Conservation (phyloP, 2,113 vertebrate species). For the Myrmecophaga tridactyla region DNA sequence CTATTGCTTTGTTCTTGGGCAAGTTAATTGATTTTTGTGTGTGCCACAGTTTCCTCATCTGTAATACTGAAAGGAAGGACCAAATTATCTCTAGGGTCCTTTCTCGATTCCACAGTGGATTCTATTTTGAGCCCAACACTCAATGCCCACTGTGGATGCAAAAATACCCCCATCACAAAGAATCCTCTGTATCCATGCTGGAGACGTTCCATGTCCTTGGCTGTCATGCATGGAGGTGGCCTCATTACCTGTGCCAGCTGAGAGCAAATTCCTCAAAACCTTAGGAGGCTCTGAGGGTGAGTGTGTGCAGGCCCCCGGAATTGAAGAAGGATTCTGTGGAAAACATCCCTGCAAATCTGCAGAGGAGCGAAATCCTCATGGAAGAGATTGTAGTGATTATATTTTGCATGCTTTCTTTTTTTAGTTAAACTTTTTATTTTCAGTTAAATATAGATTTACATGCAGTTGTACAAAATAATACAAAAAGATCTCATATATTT, state of each 20-base stretch:
- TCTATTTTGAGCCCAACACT: neutral
- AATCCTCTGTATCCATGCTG: neutral
- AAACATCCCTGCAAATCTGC: neutral
- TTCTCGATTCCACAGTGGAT: neutral
- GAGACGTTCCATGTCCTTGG: neutral
- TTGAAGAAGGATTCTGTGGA: neutral
- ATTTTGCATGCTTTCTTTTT: constrained; percentile 4
- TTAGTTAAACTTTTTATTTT: neutral
- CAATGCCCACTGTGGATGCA: neutral
- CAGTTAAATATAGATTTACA: neutral
- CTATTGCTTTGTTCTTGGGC: neutral
- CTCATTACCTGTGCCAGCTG: neutral
- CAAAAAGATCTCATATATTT: neutral
- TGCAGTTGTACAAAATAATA: neutral
- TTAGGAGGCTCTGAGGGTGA: neutral
- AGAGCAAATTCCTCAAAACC: neutral
- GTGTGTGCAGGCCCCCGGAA: rapidly evolving
- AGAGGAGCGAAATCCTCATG: neutral
- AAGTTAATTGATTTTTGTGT: neutral
- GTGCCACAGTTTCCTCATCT: neutral
- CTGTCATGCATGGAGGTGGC: rapidly evolving
- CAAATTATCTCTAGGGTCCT: neutral
- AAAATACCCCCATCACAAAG: no score
- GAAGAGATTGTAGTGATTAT: neutral
- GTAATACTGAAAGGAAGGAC: neutral